Conservation (phyloP, 2,888 invertebrate species). For the Mythimna loreyi region DNA sequence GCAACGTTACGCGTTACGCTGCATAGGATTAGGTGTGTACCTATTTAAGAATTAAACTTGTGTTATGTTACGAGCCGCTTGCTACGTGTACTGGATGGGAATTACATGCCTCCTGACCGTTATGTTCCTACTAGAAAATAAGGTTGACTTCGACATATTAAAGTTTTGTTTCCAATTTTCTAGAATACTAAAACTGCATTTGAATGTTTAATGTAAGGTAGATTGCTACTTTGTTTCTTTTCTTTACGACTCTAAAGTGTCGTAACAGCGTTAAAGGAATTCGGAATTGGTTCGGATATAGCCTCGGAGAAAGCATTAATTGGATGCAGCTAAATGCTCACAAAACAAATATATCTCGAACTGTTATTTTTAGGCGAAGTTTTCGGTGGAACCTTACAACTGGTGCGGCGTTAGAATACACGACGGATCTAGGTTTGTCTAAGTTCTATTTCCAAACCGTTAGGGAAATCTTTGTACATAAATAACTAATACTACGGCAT, state of each 20-base stretch:
- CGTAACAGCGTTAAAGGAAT: slow-evolving; percentile 6
- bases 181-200: slow-evolving; percentile 19
- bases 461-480: slow-evolving; percentile 52
- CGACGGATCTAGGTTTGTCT: slow-evolving; percentile 36
- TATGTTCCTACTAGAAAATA: slow-evolving; percentile 36
- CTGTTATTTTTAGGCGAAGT: slow-evolving; percentile 11
- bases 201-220: slow-evolving; percentile 25
- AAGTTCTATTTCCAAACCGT: slow-evolving; percentile 35
- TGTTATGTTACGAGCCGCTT: slow-evolving; percentile 60
- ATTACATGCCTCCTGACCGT: slow-evolving; percentile 43
- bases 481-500: slow-evolving; percentile 51
- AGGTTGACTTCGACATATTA: slow-evolving; percentile 21
- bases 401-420: slow-evolving; percentile 15
- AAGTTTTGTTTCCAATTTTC: slow-evolving; percentile 29
- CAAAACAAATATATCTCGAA: not conserved
- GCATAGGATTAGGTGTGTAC: slow-evolving; percentile 60
- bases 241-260: slow-evolving; percentile 18
- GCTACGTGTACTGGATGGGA: slow-evolving; percentile 56
- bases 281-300: not conserved
- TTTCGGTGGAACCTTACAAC: slow-evolving; percentile 13
- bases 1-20: slow-evolving; percentile 53
- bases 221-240: slow-evolving; percentile 26
- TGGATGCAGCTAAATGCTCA: not conserved
- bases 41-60: slow-evolving; percentile 65
- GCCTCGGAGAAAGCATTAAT: not conserved